These are phyloP conservation scores for Drosophila gunungcola DNA, from an alignment of 1,140 invertebrate species.

Conservation along the genomic window DNA sequence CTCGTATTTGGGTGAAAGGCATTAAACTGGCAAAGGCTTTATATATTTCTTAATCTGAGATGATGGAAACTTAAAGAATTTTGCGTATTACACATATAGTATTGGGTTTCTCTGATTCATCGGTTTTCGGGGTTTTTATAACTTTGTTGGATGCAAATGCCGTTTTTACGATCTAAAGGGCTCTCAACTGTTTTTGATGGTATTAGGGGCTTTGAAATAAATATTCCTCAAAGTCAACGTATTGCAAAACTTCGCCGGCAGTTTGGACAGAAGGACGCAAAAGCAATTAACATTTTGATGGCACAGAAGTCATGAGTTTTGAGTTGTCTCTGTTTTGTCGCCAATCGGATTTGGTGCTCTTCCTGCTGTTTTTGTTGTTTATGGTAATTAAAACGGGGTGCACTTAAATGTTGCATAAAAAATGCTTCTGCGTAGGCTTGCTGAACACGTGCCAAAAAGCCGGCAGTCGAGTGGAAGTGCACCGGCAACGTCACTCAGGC, in stretches of 20 bases:
- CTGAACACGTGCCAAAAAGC: constrained; percentile 78
- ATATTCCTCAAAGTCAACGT: constrained; percentile 37
- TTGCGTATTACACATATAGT: constrained; percentile 19
- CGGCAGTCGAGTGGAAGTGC: constrained; percentile 59
- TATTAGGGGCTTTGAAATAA: constrained; percentile 40
- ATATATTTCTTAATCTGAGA: constrained; percentile 38
- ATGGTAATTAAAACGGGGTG: constrained; percentile 75
- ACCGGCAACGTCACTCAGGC: constrained; percentile 71
- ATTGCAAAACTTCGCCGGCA: constrained; percentile 41
- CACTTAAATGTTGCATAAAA: constrained; percentile 82
- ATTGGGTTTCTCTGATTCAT: constrained; percentile 27
- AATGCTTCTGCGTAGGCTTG: constrained; percentile 60
- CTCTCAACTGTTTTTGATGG: constrained; percentile 38
- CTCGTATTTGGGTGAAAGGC: constrained; percentile 62
- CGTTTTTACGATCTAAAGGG: constrained; percentile 27
- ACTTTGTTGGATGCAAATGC: constrained; percentile 34
- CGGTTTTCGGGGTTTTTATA: constrained; percentile 22
- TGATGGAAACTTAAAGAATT: constrained; percentile 22
- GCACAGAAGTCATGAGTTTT: constrained; percentile 39
- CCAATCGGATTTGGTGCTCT: constrained; percentile 56
- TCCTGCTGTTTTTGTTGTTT: constrained; percentile 54
- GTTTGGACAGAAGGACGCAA: constrained; percentile 42
- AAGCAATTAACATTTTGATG: constrained; percentile 81
- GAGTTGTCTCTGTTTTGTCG: constrained; percentile 43
- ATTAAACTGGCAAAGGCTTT: constrained; percentile 40